Conservation (phyloP, 2,888 invertebrate genomes). For the Hirtodrosophila trivittata region DNA sequence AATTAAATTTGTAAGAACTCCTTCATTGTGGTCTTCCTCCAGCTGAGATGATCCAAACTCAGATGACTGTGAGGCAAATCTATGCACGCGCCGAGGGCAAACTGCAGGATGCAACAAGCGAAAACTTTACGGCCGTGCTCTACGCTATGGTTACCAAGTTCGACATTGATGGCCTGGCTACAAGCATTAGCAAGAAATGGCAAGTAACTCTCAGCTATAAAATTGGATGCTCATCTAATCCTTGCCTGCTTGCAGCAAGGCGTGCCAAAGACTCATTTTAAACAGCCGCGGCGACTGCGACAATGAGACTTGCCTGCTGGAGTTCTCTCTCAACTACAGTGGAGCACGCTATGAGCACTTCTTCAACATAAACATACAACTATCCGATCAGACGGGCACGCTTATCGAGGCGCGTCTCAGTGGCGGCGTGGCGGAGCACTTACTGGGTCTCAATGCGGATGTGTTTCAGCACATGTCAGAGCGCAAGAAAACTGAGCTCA, state of each 20-base stretch:
- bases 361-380: slow-evolving; percentile 87
- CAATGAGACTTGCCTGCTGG: slow-evolving; percentile 73
- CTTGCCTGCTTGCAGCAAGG: slow-evolving; percentile 54
- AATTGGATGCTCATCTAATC: neutral
- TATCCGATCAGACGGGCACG: slow-evolving; percentile 89
- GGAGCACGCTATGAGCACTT: slow-evolving; percentile 72
- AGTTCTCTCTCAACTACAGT: slow-evolving; percentile 65
- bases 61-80: slow-evolving; percentile 87
- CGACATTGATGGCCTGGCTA: slow-evolving; percentile 87
- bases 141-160: slow-evolving; percentile 88
- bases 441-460: slow-evolving; percentile 85
- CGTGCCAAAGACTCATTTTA: slow-evolving; percentile 62
- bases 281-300: slow-evolving; percentile 62
- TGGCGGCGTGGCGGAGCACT: slow-evolving; percentile 86
- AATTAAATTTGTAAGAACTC: neutral
- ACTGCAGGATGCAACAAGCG: slow-evolving; percentile 80
- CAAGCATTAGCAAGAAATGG: slow-evolving; percentile 84
- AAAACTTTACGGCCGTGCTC: slow-evolving; percentile 89
- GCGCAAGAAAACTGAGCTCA: slow-evolving; percentile 85
- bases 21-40: too few relatives aligned
- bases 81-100: slow-evolving; percentile 84
- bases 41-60: slow-evolving; percentile 80
- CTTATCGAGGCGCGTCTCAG: slow-evolving; percentile 86
- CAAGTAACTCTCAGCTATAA: slow-evolving; percentile 48
- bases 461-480: slow-evolving; percentile 85